These are phyloP conservation scores for Opisthograptis luteolata DNA, from an alignment of 2,888 invertebrate species.

Conservation along the genomic window DNA sequence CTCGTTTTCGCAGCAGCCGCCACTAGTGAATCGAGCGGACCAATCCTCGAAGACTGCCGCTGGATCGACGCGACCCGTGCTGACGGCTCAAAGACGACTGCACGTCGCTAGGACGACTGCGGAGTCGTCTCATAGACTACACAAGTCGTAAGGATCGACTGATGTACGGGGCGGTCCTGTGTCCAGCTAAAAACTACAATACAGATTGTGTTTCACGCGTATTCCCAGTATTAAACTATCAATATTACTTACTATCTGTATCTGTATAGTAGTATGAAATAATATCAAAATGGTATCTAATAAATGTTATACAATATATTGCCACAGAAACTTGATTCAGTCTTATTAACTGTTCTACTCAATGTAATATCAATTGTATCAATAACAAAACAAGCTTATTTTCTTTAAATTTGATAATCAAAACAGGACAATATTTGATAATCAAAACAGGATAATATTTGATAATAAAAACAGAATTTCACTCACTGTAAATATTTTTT, in stretches of 20 bases:
- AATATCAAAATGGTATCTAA: not conserved
- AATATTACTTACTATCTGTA: slow-evolving; percentile 13
- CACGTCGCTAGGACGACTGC: slow-evolving; percentile 14
- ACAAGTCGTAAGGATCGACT: slow-evolving; percentile 26
- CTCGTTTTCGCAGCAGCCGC: slow-evolving; percentile 71
- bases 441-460: not conserved
- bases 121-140: not conserved
- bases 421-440: not conserved
- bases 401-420: not conserved
- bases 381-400: no score
- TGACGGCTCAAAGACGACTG: slow-evolving; percentile 32
- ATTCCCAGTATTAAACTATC: slow-evolving; percentile 39
- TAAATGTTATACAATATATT: slow-evolving; percentile 6
- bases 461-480: not conserved
- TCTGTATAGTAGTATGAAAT: not conserved
- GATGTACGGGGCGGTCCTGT: slow-evolving; percentile 35
- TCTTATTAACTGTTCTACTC: no score
- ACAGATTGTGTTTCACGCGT: slow-evolving; percentile 49
- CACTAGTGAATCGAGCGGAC: slow-evolving; percentile 71
- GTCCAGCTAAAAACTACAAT: slow-evolving; percentile 48
- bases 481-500: not conserved
- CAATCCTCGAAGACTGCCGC: slow-evolving; percentile 65
- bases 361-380: not conserved
- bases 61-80: slow-evolving; percentile 36
- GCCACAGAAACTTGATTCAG: slow-evolving; percentile 4